Conservation (phyloP, 2,113 vertebrate genomes). For the Podarcis raffonei region DNA sequence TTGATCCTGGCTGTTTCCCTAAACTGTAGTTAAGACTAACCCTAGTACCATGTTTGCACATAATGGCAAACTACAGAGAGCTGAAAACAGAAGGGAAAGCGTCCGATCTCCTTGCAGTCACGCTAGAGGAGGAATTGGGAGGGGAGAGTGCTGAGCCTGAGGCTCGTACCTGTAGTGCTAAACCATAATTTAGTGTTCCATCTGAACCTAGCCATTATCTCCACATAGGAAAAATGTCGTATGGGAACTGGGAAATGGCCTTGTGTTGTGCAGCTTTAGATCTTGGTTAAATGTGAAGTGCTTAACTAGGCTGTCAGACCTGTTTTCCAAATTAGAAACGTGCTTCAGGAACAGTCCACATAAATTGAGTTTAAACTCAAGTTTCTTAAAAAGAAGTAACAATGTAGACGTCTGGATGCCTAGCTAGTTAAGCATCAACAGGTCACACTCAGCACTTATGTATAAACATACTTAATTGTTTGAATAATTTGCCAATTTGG, state of each 20-base stretch:
- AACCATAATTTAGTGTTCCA: not conserved
- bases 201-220: not conserved
- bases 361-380: not conserved
- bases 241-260: not conserved
- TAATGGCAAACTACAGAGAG: not conserved
- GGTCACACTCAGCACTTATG: no score
- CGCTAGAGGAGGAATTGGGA: not conserved
- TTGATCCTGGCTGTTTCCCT: not conserved
- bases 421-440: not conserved
- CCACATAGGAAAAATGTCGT: not conserved
- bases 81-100: not conserved
- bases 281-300: constrained; percentile 3
- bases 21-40: not conserved
- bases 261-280: not conserved
- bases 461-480: constrained; percentile 15
- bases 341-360: not conserved
- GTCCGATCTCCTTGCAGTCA: not conserved
- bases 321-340: not conserved
- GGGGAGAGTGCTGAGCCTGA: not conserved
- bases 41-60: not conserved
- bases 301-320: not conserved
- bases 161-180: not conserved
- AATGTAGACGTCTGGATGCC: not conserved
- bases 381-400: constrained; percentile 15
- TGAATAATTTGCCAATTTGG: constrained; percentile 21